Percentiles rank a stretch among this genome's conserved stretches.
Conservation (phyloP, 2,113 vertebrate genomes). For the Rhinoptilus africanus region DNA sequence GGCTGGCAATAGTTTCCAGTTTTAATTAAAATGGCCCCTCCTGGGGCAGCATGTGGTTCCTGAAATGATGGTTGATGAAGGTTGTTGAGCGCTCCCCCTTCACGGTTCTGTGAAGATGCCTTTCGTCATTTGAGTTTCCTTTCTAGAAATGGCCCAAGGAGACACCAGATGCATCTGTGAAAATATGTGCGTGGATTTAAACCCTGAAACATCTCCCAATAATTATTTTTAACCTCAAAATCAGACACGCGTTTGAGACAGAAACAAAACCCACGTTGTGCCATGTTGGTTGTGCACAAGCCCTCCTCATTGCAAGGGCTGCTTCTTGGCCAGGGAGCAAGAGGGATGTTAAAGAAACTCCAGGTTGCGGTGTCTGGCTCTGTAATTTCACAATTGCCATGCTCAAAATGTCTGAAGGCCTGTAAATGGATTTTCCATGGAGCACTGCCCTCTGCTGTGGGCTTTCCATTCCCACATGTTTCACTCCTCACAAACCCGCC, state of each 20-base stretch:
- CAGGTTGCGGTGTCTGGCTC: not conserved
- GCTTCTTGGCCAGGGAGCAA: not conserved
- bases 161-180: not conserved
- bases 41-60: not conserved
- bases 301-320: not conserved
- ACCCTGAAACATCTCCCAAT: not conserved
- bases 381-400: not conserved
- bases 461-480: not conserved
- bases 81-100: not conserved
- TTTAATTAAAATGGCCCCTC: constrained; percentile 14
- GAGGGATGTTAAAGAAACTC: not conserved
- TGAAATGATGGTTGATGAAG: not conserved
- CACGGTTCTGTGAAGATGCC: not conserved
- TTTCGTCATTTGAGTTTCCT: not conserved
- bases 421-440: constrained; percentile 25
- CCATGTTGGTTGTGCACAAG: not conserved
- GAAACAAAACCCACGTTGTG: not conserved
- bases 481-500: not conserved
- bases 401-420: not conserved
- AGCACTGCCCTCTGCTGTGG: constrained; percentile 65
- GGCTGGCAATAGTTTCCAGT: not conserved
- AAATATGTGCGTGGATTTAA: not conserved
- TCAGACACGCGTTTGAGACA: not conserved
- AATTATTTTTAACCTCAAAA: not conserved
- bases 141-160: not conserved